Base-by-base conservation (phyloP, 2,797 vertebrate species). In the Tragelaphus oryx region DNA sequence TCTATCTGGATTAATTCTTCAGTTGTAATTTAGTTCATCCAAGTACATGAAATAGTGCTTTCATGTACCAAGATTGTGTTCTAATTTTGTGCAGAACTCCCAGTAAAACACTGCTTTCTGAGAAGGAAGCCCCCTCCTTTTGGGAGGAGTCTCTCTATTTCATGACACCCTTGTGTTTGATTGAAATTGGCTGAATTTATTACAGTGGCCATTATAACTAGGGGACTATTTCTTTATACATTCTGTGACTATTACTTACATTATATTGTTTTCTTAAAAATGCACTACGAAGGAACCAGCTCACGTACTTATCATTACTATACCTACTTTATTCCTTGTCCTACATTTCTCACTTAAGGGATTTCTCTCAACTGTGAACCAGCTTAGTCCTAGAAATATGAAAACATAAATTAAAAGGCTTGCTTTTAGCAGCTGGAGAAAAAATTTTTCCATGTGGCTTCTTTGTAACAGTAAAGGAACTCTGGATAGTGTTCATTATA, bases 71-170 rank as follows among this genome's bases (percentile, higher is more conserved):
- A 83, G 55, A 33, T 79, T 84, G 8, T 76, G 33, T 89, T 94
- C 33, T 93, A 22, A 80, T 90, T 96, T 60, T 86, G 16, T 89
- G n/a, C 6, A 60, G 62, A 94, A 78, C n/a, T 92, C 2, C 89
- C 57, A 79, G 10, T 48, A 76, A 68, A 86, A 44, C 7, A 4
- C 26, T 54, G 76, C 55, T 93, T 92, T 87, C 62, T 88, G 65
- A 85, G 52, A 79, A 92, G 33, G 50, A 79, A 88, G 22, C 17
- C 17, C 12, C 30, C 18, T 78, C 14, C 46, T 78, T 12, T 37
- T 41, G 22, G 33, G 9, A 16, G 20, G 48, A 30, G 20, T 68
- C 22, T 57, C 28, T 88, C 6, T 60, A n/a, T 79, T 87, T 95
- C 28, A 85, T 0, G 81, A 57, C 22, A 79, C 14, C 5, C 62